phyloP scores from a whole-genome alignment of 2,888 invertebrate species.

The Acleris literana region DNA sequence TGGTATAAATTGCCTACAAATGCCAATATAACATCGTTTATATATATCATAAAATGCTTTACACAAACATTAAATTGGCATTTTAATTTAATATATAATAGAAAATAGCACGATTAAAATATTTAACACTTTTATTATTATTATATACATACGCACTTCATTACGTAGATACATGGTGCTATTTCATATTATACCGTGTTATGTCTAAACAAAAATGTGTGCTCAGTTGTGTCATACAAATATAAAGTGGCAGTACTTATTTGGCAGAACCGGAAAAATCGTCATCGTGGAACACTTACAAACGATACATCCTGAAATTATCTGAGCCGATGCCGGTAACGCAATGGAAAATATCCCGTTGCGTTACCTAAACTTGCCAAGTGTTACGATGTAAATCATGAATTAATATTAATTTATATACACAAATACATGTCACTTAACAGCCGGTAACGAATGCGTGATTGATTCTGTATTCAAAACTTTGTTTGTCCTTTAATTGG shows the following conservation, averaged over 20 bases:
- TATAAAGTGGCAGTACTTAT: conserved; percentile 29
- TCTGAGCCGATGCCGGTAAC: neutral
- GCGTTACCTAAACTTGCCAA: neutral
- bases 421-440: neutral
- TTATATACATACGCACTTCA: conserved; percentile 33
- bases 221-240: conserved; percentile 24
- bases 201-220: conserved; percentile 25
- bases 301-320: neutral
- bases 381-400: neutral
- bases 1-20: conserved; percentile 5
- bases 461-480: too few species aligned
- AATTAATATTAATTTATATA: neutral
- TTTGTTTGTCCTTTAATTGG: neutral
- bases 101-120: conserved; percentile 35
- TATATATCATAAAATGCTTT: conserved; percentile 24
- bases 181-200: conserved; percentile 32
- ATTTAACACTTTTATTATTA: conserved; percentile 23
- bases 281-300: neutral
- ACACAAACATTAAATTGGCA: conserved; percentile 19
- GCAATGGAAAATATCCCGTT: neutral
- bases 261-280: conserved; percentile 5
- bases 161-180: conserved; percentile 24
- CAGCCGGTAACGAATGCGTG: neutral
- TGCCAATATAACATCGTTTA: conserved; percentile 14
- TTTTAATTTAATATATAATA: conserved; percentile 27